A percentile compares a stretch with the other conserved stretches of the same genome.
Conservation (phyloP, 2,888 invertebrate genomes). For the Mesorhabditis belari region DNA sequence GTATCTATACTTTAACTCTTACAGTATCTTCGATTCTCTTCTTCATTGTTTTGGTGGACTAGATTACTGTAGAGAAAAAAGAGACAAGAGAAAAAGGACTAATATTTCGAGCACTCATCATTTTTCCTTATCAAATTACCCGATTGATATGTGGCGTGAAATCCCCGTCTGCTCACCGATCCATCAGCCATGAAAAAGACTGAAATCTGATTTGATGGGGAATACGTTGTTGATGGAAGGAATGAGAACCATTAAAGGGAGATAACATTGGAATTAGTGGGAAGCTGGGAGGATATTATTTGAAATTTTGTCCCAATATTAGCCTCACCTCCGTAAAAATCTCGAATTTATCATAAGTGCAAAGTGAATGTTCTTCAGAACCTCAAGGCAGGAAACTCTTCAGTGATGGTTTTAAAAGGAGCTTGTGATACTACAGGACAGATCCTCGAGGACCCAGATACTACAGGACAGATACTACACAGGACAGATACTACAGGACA, state of each 20-base stretch:
- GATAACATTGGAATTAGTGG: constrained; percentile 7
- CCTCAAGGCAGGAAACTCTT: constrained; percentile 64
- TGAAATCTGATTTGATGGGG: constrained; percentile 56
- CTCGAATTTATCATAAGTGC: constrained; percentile 88
- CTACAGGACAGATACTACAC: no score
- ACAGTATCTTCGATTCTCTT: no score
- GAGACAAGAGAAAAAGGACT: neutral
- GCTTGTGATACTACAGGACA: no score
- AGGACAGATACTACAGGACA: no score
- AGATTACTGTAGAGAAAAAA: no score
- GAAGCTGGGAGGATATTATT: neutral
- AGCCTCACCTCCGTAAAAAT: constrained; percentile 83
- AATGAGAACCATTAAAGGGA: constrained; percentile 65
- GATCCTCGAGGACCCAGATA: no score
- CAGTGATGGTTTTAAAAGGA: no score
- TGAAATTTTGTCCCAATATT: constrained; percentile 2
- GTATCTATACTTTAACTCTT: no score
- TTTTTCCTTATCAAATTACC: constrained; percentile 59
- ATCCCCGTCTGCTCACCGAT: constrained; percentile 87
- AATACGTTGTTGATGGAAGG: constrained; percentile 53
- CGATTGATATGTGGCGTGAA: constrained; percentile 82
- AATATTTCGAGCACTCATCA: neutral
- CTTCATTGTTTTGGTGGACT: no score
- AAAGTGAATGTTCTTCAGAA: constrained; percentile 91
- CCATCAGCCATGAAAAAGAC: constrained; percentile 92